These are phyloP conservation scores for Pitta sordida DNA, from an alignment of 2,113 vertebrate species.

Conservation along the genomic window DNA sequence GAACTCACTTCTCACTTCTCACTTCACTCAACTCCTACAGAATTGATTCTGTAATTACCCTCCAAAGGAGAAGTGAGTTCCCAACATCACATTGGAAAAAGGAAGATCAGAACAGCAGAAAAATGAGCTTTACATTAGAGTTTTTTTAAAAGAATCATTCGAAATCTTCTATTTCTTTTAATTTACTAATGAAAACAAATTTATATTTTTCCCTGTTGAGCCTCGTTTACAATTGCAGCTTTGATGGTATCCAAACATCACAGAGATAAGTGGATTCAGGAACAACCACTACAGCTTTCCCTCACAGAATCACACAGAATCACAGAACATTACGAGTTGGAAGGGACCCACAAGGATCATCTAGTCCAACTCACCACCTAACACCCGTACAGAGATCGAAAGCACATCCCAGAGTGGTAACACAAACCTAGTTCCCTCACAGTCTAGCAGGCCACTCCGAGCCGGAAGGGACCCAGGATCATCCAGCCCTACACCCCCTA, in stretches of 20 bases:
- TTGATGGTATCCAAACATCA: neutral
- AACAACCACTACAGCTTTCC: neutral
- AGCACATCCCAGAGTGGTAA: too few relatives aligned
- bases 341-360: too few relatives aligned
- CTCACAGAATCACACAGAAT: neutral
- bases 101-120: neutral
- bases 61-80: neutral
- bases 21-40: too few relatives aligned
- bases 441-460: too few relatives aligned
- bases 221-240: neutral
- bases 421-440: too few relatives aligned
- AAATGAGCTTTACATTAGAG: neutral
- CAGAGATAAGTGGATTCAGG: neutral
- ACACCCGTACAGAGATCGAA: too few relatives aligned
- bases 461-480: too few relatives aligned
- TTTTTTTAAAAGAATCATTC: neutral
- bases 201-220: neutral
- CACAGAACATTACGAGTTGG: too few relatives aligned
- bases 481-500: too few relatives aligned
- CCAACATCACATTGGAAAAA: neutral
- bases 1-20: neutral
- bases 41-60: too few relatives aligned
- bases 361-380: too few relatives aligned
- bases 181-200: neutral
- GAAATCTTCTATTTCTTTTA: neutral